Evolutionary conservation across 2,113 vertebrate genomes (phyloP), one percentile per base, ranked within the genome.

Genomic region (Jaculus jaculus): DNA sequence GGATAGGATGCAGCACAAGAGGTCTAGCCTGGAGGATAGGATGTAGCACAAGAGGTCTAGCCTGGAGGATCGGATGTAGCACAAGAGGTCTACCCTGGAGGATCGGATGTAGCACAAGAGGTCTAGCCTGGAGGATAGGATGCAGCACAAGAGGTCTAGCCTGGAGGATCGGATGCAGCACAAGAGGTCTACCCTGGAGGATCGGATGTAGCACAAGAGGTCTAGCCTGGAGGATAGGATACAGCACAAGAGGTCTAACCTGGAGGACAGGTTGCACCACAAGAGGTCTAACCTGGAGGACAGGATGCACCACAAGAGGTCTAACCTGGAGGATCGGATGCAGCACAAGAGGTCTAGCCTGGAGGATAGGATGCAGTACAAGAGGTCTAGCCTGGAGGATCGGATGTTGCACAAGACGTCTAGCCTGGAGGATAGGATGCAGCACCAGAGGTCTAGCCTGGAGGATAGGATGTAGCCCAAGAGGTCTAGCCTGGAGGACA

Each of bases 171-270:
- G 94, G 28, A 15, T 65, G 7, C 30, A 37, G 51, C 20, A 88
- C 37, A 34, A 83, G 63, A n/a, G 73, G 24, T 89, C 81, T 60
- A 72, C 7, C 13, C 47, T 72, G 21, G 74, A 24, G 20, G n/a
- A n/a, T n/a, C n/a, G n/a, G n/a, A 47, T 47, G 42, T 8, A 47
- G 42, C 42, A 47, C 42, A 47, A 8, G 42, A 24, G 39, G 5
- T 79, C 93, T 88, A 84, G 84, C 94, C 65, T 78, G 47, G 24
- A 63, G 63, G 17, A 42, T 73, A 5, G 94, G 28, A 15, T 65
- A 7, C 30, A 37, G 51, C 20, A 88, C 37, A 34, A 83, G 63
- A n/a, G 73, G 24, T 89, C 81, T 60, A 72, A 7, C 13, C 47
- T 72, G 21, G 74, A 24, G 20, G 7, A 54, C 15, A 54, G 54